Evolutionary conservation across 1,140 invertebrate genomes (phyloP).

Genomic region (Aphelinus atriplicis): DNA sequence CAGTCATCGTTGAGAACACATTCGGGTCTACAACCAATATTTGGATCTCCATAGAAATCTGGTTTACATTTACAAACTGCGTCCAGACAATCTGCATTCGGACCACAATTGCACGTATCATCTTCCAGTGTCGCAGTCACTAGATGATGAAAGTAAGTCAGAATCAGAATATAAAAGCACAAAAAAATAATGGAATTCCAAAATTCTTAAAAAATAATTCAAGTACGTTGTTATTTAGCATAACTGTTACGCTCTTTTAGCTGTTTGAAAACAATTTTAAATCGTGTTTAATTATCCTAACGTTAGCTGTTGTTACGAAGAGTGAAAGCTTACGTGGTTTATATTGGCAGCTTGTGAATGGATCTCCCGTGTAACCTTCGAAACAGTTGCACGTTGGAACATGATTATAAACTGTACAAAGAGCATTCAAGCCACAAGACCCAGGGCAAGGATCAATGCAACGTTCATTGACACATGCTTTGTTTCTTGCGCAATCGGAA

Average conservation of each 20-base stretch:
- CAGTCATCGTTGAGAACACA: slow-evolving; percentile 71
- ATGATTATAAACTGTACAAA: slow-evolving; percentile 77
- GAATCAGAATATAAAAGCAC: slow-evolving; percentile 73
- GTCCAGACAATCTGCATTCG: slow-evolving; percentile 69
- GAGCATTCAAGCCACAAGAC: slow-evolving; percentile 73
- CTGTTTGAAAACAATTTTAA: slow-evolving; percentile 10
- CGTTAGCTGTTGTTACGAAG: background rate
- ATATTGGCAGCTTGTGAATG: slow-evolving; percentile 68
- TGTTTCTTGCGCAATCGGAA: slow-evolving; percentile 72
- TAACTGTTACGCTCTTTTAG: slow-evolving; percentile 40
- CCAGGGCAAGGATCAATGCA: slow-evolving; percentile 77
- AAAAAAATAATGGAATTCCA: slow-evolving; percentile 78
- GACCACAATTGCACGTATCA: slow-evolving; percentile 76
- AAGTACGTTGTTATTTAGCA: slow-evolving; percentile 74
- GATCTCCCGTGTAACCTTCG: slow-evolving; percentile 73
- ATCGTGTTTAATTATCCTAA: background rate
- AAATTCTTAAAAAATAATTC: slow-evolving; percentile 78
- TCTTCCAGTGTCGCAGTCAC: slow-evolving; percentile 78
- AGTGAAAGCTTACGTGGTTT: background rate
- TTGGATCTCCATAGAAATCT: slow-evolving; percentile 68
- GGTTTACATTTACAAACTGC: slow-evolving; percentile 66
- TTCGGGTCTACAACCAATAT: slow-evolving; percentile 69
- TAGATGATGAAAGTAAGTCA: slow-evolving; percentile 79
- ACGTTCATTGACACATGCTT: slow-evolving; percentile 73
- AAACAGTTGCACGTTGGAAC: slow-evolving; percentile 75